Evolutionary conservation across 53 echinoderm and acorn worm genomes (phyloP), one percentile per base, ranked within the genome.

Genomic region (Hippasteria phrygiana): DNA sequence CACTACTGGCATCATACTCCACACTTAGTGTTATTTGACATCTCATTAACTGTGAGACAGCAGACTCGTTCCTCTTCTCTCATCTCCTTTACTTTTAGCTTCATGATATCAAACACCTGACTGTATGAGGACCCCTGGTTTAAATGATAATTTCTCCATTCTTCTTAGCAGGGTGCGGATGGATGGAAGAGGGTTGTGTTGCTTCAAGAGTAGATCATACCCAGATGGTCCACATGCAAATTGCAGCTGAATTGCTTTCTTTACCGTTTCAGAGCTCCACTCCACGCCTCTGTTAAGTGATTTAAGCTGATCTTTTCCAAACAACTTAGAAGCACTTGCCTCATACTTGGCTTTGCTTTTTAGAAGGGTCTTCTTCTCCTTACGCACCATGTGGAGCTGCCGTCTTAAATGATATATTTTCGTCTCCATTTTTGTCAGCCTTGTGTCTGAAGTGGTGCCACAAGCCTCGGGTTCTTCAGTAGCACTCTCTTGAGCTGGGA

Each of bases 11-110:
- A 71, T 93, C 93, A 75, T 87, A 89, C 71, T 95, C 95, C 5
- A 93, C 79, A 50, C 69, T 91, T 74, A 83, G 69, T 38, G 95
- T 92, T 17, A 95, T n/a, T 55, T 0, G 90, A 90, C 93, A 95
- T 95, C 47, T 95, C 88, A 75, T 95, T 93, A 16, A 95, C 55
- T 24, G 93, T 88, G 2, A 95, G 78, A 43, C 80, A 93, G 75
- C 91, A 95, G 3, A 95, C 16, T 66, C 89, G 32, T 56, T 93
- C 93, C 79, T 90, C 82, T n/a, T 87, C 20, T 28, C 76, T 41
- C 87, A 91, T 54, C 62, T 77, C 69, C 54, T 87, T 28, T 33
- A 80, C 92, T 62, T 90, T 91, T 63, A 88, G 59, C 75, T 85
- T 88, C 72, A 94, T 53, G 45, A 82, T 69, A 11, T 71, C 37